phyloP scores from a whole-genome alignment of 2,113 vertebrate species.

The Synodontis membranacea region DNA sequence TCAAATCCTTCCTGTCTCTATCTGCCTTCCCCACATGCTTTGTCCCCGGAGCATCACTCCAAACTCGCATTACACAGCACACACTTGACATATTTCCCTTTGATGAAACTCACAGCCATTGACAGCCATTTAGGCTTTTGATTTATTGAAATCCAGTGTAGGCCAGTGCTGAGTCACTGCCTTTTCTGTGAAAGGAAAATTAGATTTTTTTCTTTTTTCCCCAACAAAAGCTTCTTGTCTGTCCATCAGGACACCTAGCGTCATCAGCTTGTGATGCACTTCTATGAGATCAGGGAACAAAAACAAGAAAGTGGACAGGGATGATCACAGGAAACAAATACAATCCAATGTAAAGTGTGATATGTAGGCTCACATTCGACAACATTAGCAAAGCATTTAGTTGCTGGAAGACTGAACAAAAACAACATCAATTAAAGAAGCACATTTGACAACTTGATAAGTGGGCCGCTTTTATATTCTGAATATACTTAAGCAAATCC shows the following conservation, averaged over 20 bases:
- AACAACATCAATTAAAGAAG: slow-evolving; percentile 21
- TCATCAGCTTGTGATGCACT: slow-evolving; percentile 41
- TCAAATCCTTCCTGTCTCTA: slow-evolving; percentile 30
- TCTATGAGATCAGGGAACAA: background rate
- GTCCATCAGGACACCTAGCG: slow-evolving; percentile 29
- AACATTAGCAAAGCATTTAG: slow-evolving; percentile 5
- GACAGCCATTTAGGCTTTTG: slow-evolving; percentile 45
- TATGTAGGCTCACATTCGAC: background rate
- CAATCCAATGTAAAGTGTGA: background rate
- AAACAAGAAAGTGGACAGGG: background rate
- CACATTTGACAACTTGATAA: slow-evolving; percentile 14
- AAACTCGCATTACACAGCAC: slow-evolving; percentile 34
- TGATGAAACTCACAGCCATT: slow-evolving; percentile 41
- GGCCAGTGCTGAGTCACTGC: slow-evolving; percentile 43
- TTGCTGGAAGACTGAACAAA: slow-evolving; percentile 7
- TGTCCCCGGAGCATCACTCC: slow-evolving; percentile 13
- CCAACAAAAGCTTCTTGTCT: slow-evolving; percentile 21
- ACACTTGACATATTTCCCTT: slow-evolving; percentile 45
- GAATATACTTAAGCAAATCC: slow-evolving; percentile 17
- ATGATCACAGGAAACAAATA: slow-evolving; percentile 2
- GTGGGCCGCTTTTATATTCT: slow-evolving; percentile 9
- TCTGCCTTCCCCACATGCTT: background rate
- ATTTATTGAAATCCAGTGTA: slow-evolving; percentile 50
- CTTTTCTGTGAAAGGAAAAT: slow-evolving; percentile 43
- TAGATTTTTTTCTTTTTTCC: slow-evolving; percentile 10